phyloP scores from a whole-genome alignment of 2,113 vertebrate species.

The Drymodes brunneopygia region DNA sequence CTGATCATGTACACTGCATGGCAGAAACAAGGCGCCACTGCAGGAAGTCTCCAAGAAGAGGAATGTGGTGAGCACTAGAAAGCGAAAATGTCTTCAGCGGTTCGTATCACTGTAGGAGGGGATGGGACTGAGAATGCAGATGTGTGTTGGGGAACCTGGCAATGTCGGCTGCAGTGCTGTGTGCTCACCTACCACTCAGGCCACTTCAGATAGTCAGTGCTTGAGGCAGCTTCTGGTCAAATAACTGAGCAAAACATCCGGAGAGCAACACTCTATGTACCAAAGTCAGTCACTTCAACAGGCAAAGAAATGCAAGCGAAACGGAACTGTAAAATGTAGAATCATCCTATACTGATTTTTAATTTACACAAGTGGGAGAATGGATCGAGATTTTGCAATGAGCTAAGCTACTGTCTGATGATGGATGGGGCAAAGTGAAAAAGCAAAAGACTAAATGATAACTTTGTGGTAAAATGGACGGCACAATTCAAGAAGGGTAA shows the following conservation, averaged over 20 bases:
- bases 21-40: not conserved
- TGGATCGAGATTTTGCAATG: not conserved
- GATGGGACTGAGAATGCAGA: accelerated
- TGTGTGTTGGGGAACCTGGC: not conserved
- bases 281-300: not conserved
- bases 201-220: not conserved
- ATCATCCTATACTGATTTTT: not conserved
- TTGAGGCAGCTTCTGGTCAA: not conserved
- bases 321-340: not conserved
- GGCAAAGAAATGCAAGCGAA: not conserved
- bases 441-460: not conserved
- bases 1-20: not conserved
- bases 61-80: not conserved
- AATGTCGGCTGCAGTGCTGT: not conserved
- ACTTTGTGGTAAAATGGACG: accelerated
- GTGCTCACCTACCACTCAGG: not conserved
- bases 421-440: not conserved
- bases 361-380: not conserved
- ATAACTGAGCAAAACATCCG: not conserved
- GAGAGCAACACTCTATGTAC: not conserved
- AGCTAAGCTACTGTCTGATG: not conserved
- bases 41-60: not conserved
- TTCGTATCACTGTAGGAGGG: not conserved
- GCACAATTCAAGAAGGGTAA: not conserved
- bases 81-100: not conserved